Percentiles rank a stretch among this genome's conserved stretches.
Conservation (phyloP, 2,797 vertebrate genomes). For the Myripristis murdjan region DNA sequence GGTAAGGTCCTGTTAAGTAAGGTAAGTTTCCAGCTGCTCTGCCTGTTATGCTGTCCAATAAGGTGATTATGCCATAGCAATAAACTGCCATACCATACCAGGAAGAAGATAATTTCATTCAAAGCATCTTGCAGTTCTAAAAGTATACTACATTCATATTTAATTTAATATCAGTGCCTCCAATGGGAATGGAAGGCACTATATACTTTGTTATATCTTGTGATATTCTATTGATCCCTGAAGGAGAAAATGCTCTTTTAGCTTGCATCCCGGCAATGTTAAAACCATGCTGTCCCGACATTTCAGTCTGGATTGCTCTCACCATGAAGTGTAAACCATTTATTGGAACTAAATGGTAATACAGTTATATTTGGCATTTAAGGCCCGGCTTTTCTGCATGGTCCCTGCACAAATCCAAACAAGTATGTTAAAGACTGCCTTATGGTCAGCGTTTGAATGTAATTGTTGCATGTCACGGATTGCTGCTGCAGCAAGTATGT, state of each 20-base stretch:
- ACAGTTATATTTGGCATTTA: neutral
- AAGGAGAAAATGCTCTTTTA: neutral
- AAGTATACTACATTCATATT: neutral
- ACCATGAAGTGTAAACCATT: neutral
- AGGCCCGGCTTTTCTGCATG: neutral
- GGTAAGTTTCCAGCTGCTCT: neutral
- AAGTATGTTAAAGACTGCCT: no score
- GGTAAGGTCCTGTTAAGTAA: no score
- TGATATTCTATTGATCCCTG: conserved; percentile 4
- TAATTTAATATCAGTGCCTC: neutral
- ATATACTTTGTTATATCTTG: neutral
- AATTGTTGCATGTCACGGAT: no score
- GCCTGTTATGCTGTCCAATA: neutral
- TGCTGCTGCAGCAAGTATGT: no score
- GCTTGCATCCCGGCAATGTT: neutral
- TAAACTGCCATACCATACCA: neutral
- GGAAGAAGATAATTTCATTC: conserved; percentile 11
- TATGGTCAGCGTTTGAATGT: no score
- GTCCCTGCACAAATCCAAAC: neutral
- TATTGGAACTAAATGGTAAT: neutral
- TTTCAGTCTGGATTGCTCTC: neutral
- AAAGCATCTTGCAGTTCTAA: neutral
- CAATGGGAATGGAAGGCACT: neutral
- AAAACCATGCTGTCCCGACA: neutral
- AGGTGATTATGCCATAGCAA: neutral